These are phyloP conservation scores for Apamea crenata DNA, from an alignment of 2,888 invertebrate species.

Conservation along the genomic window DNA sequence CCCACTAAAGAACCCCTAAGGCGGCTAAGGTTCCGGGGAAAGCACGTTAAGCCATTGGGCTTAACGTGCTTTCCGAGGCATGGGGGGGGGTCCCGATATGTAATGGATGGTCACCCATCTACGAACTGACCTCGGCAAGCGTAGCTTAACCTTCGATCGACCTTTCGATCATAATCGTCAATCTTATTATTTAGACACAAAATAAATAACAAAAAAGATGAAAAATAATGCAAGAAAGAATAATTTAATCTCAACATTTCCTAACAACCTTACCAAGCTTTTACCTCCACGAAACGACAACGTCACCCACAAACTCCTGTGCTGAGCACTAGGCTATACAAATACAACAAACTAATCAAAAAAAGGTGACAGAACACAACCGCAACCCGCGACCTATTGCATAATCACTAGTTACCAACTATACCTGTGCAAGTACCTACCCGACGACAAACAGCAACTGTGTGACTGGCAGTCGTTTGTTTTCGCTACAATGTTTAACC, in stretches of 20 bases:
- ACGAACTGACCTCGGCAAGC: neutral
- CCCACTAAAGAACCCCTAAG: too few relatives aligned
- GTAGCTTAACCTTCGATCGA: neutral
- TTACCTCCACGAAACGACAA: conserved; percentile 12
- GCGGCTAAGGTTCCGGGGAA: too few relatives aligned
- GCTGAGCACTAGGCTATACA: conserved; percentile 23
- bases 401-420: conserved; percentile 13
- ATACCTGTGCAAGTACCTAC: conserved; percentile 14
- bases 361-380: conserved; percentile 30
- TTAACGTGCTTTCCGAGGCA: too few relatives aligned
- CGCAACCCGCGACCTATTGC: conserved; percentile 34
- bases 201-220: neutral
- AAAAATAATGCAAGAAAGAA: neutral
- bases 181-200: neutral
- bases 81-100: too few relatives aligned
- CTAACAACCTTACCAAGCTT: neutral
- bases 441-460: conserved; percentile 1
- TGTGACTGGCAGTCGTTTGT: conserved; percentile 22
- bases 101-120: neutral
- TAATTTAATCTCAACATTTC: neutral
- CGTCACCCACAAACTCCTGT: conserved; percentile 11
- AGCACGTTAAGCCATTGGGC: too few relatives aligned
- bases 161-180: neutral
- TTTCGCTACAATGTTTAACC: conserved; percentile 44
- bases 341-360: conserved; percentile 47